Evolutionary conservation across 2,113 vertebrate species (phyloP).

Genomic region (Haliaeetus leucogaster): DNA sequence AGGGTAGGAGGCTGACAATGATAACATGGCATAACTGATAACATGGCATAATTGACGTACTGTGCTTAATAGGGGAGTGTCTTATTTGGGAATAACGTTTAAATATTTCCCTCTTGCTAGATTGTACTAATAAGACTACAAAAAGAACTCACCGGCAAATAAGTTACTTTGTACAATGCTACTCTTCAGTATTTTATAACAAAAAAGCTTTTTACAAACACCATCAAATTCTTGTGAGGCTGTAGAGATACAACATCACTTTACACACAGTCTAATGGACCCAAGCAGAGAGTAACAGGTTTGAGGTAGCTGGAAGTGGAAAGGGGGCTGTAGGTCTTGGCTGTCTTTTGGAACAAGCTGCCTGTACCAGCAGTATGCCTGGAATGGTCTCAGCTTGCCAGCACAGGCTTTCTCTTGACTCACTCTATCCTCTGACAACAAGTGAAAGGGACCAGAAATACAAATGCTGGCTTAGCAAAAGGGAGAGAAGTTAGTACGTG

Average conservation of each 20-base stretch:
- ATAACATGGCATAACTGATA: neutral
- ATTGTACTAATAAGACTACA: neutral
- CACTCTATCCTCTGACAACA: neutral
- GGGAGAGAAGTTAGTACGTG: neutral
- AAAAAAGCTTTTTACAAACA: neutral
- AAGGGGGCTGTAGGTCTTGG: neutral
- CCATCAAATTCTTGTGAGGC: neutral
- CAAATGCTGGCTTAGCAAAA: neutral
- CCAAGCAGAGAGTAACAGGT: neutral
- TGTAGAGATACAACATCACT: neutral
- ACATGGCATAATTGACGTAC: neutral
- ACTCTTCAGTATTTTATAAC: neutral
- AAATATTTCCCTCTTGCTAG: neutral
- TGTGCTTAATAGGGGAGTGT: neutral
- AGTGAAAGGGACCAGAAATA: conserved; percentile 8
- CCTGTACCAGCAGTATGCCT: neutral
- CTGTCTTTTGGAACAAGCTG: neutral
- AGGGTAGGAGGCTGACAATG: neutral
- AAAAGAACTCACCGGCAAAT: neutral
- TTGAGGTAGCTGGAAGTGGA: neutral
- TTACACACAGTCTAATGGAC: neutral
- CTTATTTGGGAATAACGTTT: neutral
- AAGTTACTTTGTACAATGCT: neutral
- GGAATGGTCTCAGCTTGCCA: neutral
- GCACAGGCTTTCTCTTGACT: neutral